Evolutionary conservation across 2,797 vertebrate genomes (phyloP).

Genomic region (Dendrocincla tyrannina): DNA sequence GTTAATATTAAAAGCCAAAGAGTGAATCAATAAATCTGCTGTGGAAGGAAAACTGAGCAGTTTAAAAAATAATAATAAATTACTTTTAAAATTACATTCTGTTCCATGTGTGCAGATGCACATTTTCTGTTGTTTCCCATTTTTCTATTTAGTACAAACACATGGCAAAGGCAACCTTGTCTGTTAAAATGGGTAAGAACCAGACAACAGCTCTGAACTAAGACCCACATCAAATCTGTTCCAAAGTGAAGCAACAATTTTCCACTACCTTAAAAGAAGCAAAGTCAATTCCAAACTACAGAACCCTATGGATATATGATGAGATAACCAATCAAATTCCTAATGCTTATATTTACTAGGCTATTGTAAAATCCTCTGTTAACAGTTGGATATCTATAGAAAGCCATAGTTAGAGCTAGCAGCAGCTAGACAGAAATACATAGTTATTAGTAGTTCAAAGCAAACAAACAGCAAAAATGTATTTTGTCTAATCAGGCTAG

Average conservation of each 20-base stretch:
- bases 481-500: neutral
- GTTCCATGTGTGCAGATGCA: neutral
- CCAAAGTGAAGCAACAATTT: neutral
- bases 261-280: neutral
- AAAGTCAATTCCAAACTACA: neutral
- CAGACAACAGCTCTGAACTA: neutral
- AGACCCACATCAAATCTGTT: neutral
- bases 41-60: neutral
- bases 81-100: neutral
- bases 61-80: neutral
- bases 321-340: neutral
- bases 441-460: neutral
- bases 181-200: neutral
- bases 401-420: neutral
- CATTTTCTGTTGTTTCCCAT: neutral
- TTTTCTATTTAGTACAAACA: neutral
- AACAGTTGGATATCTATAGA: neutral
- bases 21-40: neutral
- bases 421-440: neutral
- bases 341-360: neutral
- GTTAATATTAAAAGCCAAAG: neutral
- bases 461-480: neutral
- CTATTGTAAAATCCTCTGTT: neutral
- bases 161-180: neutral
- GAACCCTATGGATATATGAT: neutral